phyloP scores from a whole-genome alignment of 2,888 invertebrate genomes.

The Plemyria rubiginata region DNA sequence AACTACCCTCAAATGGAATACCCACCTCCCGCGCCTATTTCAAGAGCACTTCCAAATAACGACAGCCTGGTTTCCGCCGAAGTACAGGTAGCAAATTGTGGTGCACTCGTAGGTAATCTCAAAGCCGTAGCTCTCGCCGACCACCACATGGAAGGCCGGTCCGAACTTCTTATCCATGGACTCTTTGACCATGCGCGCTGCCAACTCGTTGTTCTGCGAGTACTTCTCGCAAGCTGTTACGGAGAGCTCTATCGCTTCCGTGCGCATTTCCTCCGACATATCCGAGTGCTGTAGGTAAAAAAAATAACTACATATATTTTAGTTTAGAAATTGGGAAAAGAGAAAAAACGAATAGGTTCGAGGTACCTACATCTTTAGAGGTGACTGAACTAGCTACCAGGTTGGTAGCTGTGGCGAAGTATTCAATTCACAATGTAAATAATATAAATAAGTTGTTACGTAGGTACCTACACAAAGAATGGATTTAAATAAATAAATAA shows the following conservation, averaged over 20 bases:
- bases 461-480: not conserved
- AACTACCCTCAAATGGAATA: conserved; percentile 22
- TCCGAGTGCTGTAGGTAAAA: conserved; percentile 90
- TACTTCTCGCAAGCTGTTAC: conserved; percentile 97
- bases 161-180: conserved; percentile 98
- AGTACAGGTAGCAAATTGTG: conserved; percentile 94
- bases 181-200: conserved; percentile 97
- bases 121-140: conserved; percentile 98
- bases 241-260: conserved; percentile 95
- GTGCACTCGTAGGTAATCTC: conserved; percentile 96
- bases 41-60: conserved; percentile 95
- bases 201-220: conserved; percentile 93
- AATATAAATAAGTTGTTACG: not conserved
- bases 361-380: not conserved
- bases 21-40: conserved; percentile 38
- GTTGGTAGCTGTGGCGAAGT: not conserved
- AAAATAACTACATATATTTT: not conserved
- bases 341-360: no score
- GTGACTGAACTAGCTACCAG: not conserved
- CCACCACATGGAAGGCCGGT: conserved; percentile 96
- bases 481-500: no score
- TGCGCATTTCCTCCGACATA: conserved; percentile 96
- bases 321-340: no score
- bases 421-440: not conserved
- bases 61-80: conserved; percentile 95